Conservation (phyloP, 2,113 vertebrate species). For the Aphyosemion australe region DNA sequence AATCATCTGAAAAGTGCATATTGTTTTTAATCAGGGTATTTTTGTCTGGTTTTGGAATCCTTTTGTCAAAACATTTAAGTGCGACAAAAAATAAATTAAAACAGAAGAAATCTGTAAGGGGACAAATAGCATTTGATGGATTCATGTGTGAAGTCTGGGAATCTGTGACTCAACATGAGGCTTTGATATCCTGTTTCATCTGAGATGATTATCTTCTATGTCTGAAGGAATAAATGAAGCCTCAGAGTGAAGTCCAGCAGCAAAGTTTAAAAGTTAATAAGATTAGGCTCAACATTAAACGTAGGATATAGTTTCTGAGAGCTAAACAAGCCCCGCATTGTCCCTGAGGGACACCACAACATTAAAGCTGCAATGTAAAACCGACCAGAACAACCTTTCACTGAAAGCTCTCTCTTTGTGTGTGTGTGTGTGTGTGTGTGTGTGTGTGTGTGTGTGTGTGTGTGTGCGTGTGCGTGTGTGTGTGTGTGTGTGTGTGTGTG, state of each 20-base stretch:
- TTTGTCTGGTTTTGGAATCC: too few relatives aligned
- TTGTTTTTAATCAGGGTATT: too few relatives aligned
- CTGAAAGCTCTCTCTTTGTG: not conserved
- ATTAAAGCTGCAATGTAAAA: constrained; percentile 61
- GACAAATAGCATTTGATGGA: too few relatives aligned
- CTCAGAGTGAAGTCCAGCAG: constrained; percentile 33
- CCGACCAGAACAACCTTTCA: constrained; percentile 47
- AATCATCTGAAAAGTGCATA: too few relatives aligned
- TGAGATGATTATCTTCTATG: constrained; percentile 15
- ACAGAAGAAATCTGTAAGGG: too few relatives aligned
- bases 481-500: constrained; percentile 13
- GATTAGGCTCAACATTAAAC: constrained; percentile 52
- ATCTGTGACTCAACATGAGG: not conserved
- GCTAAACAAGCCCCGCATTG: constrained; percentile 58
- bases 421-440: too few relatives aligned
- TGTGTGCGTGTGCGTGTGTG: constrained; percentile 9
- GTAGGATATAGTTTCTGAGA: constrained; percentile 48
- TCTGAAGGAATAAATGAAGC: constrained; percentile 16
- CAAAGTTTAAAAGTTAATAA: constrained; percentile 48
- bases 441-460: too few relatives aligned
- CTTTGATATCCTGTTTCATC: not conserved
- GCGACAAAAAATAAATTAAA: too few relatives aligned
- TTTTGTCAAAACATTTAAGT: too few relatives aligned
- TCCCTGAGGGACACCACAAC: constrained; percentile 32
- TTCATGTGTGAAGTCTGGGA: not conserved